phyloP scores from a whole-genome alignment of 92 coral and sea anemone genomes.

The Desmophyllum pertusum region DNA sequence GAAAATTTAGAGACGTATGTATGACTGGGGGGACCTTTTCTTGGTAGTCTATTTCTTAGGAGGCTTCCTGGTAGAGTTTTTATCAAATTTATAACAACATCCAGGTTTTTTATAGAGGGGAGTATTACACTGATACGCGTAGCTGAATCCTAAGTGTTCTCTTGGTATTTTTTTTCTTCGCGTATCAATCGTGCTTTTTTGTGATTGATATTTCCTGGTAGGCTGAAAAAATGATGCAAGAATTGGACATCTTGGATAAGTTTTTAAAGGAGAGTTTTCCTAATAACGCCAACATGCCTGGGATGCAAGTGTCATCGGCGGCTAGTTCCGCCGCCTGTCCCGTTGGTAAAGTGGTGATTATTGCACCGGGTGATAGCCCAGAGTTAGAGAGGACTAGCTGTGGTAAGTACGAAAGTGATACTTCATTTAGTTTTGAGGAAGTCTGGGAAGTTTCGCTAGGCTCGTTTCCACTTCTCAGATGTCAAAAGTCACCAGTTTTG shows the following conservation, averaged over 20 bases:
- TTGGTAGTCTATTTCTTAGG: too few species aligned
- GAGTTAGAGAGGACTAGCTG: constrained; percentile 84
- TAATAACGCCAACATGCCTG: constrained; percentile 68
- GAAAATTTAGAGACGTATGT: too few species aligned
- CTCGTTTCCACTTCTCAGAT: too few species aligned
- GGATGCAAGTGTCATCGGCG: constrained; percentile 63
- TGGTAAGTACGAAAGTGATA: constrained; percentile 82
- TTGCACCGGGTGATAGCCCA: constrained; percentile 65
- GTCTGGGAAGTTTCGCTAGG: too few species aligned
- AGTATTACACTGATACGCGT: too few species aligned
- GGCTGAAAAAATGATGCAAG: constrained; percentile 77
- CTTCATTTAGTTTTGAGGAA: too few species aligned
- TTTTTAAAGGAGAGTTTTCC: constrained; percentile 67
- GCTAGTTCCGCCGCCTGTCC: constrained; percentile 74
- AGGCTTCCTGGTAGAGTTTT: too few species aligned
- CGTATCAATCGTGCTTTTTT: neutral
- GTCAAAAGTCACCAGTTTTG: too few species aligned
- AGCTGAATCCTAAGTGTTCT: too few species aligned
- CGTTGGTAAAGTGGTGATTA: constrained; percentile 64
- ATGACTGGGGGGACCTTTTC: too few species aligned
- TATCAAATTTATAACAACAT: neutral
- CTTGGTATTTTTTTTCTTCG: too few species aligned
- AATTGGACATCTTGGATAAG: constrained; percentile 54
- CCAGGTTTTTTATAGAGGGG: too few species aligned
- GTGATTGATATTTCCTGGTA: neutral